Evolutionary conservation across 2,113 vertebrate species (phyloP).

Genomic region (Micromys minutus): DNA sequence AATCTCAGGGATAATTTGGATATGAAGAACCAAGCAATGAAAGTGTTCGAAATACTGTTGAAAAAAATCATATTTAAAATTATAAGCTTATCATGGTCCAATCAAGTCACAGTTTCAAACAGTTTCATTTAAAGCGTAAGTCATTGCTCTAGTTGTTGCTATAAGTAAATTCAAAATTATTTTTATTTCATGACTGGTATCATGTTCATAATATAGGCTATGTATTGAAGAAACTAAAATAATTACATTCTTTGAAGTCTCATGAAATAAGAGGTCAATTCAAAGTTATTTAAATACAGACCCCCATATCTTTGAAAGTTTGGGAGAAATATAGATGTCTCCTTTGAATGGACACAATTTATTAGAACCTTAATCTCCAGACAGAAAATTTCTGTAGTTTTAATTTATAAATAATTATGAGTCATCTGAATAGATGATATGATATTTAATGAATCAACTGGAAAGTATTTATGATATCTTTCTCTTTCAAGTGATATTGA

Average conservation of each 20-base stretch:
- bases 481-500: background rate
- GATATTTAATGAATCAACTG: background rate
- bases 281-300: background rate
- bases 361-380: background rate
- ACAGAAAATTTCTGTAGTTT: background rate
- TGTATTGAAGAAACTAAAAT: background rate
- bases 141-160: background rate
- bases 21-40: background rate
- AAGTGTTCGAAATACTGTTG: background rate
- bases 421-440: background rate
- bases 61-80: background rate
- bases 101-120: background rate
- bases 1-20: slow-evolving; percentile 3
- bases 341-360: background rate
- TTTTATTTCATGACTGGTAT: background rate
- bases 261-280: background rate
- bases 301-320: background rate
- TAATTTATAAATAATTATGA: background rate
- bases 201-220: background rate
- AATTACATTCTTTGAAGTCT: background rate
- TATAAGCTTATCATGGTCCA: background rate
- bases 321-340: background rate
- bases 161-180: background rate
- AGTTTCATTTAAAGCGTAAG: background rate
- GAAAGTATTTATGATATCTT: background rate